Evolutionary conservation across 2,113 vertebrate genomes (phyloP).

Genomic region (Nesogale talazaci): DNA sequence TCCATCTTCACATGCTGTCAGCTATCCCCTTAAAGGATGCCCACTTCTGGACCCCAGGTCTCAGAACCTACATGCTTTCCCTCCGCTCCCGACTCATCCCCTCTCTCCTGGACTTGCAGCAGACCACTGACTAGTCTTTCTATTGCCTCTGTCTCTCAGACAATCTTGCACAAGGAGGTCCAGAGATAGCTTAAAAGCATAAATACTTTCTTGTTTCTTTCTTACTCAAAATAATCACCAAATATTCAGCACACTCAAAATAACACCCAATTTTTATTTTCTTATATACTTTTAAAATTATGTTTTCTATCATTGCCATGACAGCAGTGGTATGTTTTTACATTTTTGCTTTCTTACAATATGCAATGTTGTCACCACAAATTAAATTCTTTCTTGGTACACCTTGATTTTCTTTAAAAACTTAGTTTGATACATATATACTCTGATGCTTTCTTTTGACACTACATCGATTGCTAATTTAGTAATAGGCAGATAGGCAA

Average conservation of each 20-base stretch:
- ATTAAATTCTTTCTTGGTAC: slow-evolving; percentile 9
- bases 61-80: not conserved
- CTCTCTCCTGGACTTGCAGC: not conserved
- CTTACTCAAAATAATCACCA: not conserved
- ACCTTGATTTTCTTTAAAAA: slow-evolving; percentile 41
- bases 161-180: not conserved
- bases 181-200: not conserved
- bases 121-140: not conserved
- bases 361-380: slow-evolving; percentile 18
- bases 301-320: not conserved
- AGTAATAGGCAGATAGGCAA: too few species aligned
- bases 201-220: not conserved
- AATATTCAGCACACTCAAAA: not conserved
- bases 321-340: not conserved
- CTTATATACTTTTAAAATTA: not conserved
- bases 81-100: not conserved
- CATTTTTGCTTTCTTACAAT: not conserved
- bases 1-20: not conserved
- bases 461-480: too few species aligned
- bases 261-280: slow-evolving; percentile 14
- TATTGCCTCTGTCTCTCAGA: not conserved
- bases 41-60: not conserved
- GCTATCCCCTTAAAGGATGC: not conserved
- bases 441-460: not conserved
- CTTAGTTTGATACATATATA: not conserved